Base-by-base conservation (phyloP, 2,113 vertebrate species). In the Chelonoidis abingdonii region DNA sequence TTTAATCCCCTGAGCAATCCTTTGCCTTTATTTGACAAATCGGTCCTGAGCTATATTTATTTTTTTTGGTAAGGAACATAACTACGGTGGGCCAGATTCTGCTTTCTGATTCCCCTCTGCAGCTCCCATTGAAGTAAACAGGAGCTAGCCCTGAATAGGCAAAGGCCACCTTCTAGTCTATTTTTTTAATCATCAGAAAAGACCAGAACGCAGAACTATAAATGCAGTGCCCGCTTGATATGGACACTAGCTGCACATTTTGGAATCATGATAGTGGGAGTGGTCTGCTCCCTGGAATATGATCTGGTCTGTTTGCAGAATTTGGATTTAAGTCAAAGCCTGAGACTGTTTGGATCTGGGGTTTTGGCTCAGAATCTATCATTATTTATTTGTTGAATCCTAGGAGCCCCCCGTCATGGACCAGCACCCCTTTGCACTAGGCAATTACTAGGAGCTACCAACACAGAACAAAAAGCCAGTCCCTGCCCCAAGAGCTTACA, bases 131-230 rank as follows among this genome's bases (percentile, higher is more conserved):
- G 1, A 0, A 3, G 80, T 38, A 19, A 21, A 38, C 8, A 72
- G 72, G 52, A 80, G n/a, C 53, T 38, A 31, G 22, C 0, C 29
- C 49, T 47, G 53, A 75, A 31, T 17, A 90, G 80, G 0, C 19
- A 82, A 65, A 44, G 62, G 24, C 29, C 14, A 6, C 0, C 16
- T 47, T 44, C 52, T 14, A 44, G 10, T 41, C 75, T 27, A 27
- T 44, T 27, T 47, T 27, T 47, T 29, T 7, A 14, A 78, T 78
- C 75, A 8, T 27, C 44, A 47, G 27, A 78, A 1, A 35, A 76
- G 81, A 31, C 1, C 1, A 9, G 21, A n/a, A 75, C 59, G 27
- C 22, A 3, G 29, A 3, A 22, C 1, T 9, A 0, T 10, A 24
- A 54, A 27, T 22, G 53, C n/a, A 31, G 75, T n/a, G 35, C 22